Conservation (phyloP, 2,888 invertebrate species). For the Oligia latruncula region DNA sequence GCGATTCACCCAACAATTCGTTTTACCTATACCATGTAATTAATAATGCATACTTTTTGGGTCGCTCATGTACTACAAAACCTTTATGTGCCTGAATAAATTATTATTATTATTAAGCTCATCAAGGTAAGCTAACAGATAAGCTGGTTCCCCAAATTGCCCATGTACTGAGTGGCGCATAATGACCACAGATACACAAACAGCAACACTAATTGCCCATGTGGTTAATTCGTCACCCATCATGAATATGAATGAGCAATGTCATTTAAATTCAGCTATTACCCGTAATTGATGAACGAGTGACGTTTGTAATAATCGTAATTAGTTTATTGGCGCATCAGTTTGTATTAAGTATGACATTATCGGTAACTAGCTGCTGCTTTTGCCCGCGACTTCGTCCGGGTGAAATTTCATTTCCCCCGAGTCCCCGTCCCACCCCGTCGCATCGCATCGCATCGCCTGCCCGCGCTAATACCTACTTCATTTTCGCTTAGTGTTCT, state of each 20-base stretch:
- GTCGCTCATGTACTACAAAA: no score
- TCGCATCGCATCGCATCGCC: neutral
- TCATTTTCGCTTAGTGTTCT: neutral
- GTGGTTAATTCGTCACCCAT: slow-evolving; percentile 73
- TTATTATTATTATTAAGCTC: slow-evolving; percentile 4
- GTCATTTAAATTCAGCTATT: slow-evolving; percentile 74
- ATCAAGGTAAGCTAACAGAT: slow-evolving; percentile 34
- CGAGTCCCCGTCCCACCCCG: neutral
- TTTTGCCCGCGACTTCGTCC: neutral
- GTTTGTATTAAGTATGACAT: slow-evolving; percentile 37
- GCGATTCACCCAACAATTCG: no score
- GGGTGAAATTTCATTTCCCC: neutral
- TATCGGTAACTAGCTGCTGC: neutral
- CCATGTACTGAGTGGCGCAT: slow-evolving; percentile 49
- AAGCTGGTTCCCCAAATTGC: slow-evolving; percentile 42
- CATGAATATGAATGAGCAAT: slow-evolving; percentile 78
- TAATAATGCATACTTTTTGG: no score
- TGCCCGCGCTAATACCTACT: no score
- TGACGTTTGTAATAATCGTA: slow-evolving; percentile 59
- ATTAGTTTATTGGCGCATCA: slow-evolving; percentile 57
- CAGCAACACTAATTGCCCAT: slow-evolving; percentile 69
- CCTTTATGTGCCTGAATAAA: no score
- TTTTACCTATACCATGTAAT: no score
- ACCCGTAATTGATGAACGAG: slow-evolving; percentile 67
- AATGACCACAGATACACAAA: slow-evolving; percentile 60